Percentiles rank a stretch among this genome's conserved stretches.
Conservation (phyloP, 2,113 vertebrate genomes). For the Leucosticte australis region DNA sequence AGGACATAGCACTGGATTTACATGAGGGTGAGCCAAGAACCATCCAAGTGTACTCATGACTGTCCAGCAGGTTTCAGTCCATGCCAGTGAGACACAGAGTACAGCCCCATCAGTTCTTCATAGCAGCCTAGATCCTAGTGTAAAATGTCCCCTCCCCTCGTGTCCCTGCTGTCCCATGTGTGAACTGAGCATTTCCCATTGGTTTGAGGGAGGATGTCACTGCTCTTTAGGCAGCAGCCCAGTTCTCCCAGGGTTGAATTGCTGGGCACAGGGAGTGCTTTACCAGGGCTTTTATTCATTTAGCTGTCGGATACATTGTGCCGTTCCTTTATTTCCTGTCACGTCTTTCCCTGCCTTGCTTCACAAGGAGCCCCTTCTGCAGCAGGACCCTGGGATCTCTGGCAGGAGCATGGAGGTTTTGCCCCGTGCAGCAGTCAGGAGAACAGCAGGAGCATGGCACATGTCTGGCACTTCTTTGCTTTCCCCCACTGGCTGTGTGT, state of each 20-base stretch:
- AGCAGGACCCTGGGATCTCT: neutral
- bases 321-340: neutral
- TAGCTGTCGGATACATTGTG: neutral
- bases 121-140: neutral
- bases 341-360: neutral
- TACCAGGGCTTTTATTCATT: neutral
- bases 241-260: neutral
- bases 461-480: neutral
- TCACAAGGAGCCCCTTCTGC: rapidly evolving
- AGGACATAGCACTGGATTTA: neutral
- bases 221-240: neutral
- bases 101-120: neutral
- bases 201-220: neutral
- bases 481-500: neutral
- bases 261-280: neutral
- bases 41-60: neutral
- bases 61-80: neutral
- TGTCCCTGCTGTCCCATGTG: neutral
- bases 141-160: rapidly evolving
- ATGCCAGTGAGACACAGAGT: neutral
- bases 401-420: neutral
- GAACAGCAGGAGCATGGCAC: neutral
- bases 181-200: neutral
- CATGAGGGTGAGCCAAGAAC: neutral
- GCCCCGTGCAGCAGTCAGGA: neutral